These are phyloP conservation scores for Elachura formosa DNA, from an alignment of 2,113 vertebrate species.

Conservation along the genomic window DNA sequence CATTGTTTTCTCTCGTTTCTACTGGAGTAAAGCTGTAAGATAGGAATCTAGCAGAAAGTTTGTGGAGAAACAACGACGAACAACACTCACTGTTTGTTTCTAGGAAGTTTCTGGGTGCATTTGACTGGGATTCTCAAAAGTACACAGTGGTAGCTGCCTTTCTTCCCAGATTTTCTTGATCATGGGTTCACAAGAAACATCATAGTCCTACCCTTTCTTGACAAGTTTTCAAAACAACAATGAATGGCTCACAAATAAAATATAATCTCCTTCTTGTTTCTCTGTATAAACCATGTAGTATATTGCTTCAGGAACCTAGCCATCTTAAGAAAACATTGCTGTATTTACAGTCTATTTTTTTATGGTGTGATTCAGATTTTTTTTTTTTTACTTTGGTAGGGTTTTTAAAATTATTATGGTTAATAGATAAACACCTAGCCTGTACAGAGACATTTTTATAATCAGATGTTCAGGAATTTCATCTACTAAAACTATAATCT, in stretches of 20 bases:
- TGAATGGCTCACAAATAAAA: not conserved
- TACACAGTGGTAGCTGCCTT: not conserved
- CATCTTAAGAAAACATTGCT: not conserved
- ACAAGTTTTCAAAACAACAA: not conserved
- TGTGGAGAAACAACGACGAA: not conserved
- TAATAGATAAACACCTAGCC: not conserved
- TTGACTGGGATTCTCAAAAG: not conserved
- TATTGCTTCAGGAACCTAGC: not conserved
- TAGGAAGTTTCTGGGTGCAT: not conserved
- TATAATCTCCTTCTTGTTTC: not conserved
- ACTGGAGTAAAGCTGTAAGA: accelerated
- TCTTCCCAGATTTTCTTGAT: not conserved
- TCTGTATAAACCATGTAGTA: not conserved
- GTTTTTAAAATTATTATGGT: not conserved
- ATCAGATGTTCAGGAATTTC: not conserved
- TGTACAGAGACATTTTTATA: not conserved
- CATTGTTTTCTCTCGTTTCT: not conserved
- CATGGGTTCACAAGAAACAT: not conserved
- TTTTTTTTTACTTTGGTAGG: not conserved
- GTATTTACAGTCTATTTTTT: not conserved
- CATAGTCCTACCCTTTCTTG: not conserved
- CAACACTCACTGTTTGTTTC: not conserved
- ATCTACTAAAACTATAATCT: not conserved
- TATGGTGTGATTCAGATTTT: not conserved
- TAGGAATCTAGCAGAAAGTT: not conserved